Base-by-base conservation (phyloP, 2,888 invertebrate genomes). In the Clusia tigrina region DNA sequence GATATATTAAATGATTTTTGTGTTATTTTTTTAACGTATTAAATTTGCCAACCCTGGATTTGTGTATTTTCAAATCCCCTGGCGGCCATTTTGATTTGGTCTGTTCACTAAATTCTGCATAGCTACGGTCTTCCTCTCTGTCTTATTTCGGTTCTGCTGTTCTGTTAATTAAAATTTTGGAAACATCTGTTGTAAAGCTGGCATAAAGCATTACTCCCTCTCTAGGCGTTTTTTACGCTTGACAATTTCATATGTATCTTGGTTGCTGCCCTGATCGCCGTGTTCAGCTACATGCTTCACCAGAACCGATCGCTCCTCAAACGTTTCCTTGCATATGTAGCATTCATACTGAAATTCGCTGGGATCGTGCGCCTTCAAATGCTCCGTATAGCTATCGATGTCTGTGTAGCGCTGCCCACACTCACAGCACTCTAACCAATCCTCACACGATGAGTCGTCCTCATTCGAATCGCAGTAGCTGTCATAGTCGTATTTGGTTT, bases 351-450 rank as follows among this genome's bases (percentile, higher is more conserved):
- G 58, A 25, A 72, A 77, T 17, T 70, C 64, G 17, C 75, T 73
- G 42, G 75, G 58, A 57, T 81, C 81, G 54, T 81, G 81, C 26
- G 77, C 73, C 48, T 79, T 80, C 2, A 81, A 67, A 59, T 81
- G 81, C 22, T 73, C 76, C 23, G 80, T 82, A 42, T 81, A 81
- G 1, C 71, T 67, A 54, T 80, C 82, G 60, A 81, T 68, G 24
- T 82, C 76, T 17, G 75, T 77, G 32, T 80, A 81, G 2, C 78
- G 76, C 18, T 76, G 71, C 18, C 76, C 78, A 58, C 81, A 81
- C 58, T 81, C 81, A 42, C 79, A 81, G 53, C 81, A 81, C 58
- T 81, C 83, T 3, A 81, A 68, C 69, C 79, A 80, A 66, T 78
- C 80, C 26, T 80, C 81, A 3, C 60, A 53, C 9, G 66, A 69